Evolutionary conservation across 2,888 invertebrate species (phyloP).

Genomic region (Tortricodes alternella): DNA sequence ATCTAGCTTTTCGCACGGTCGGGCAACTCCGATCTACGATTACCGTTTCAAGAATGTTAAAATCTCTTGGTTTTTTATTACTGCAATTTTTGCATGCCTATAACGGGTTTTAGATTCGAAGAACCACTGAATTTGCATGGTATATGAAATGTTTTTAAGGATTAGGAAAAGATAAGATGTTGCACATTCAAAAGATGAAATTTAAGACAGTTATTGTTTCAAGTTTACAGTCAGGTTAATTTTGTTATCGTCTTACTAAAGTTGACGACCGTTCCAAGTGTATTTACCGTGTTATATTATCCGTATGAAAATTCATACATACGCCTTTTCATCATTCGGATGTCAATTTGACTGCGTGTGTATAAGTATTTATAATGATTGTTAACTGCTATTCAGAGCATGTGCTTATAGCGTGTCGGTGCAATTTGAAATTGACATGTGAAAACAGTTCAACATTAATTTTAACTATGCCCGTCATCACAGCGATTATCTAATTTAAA

Average conservation of each 20-base stretch:
- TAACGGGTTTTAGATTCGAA: constrained; percentile 16
- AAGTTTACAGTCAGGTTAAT: too few species aligned
- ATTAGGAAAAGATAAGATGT: background rate
- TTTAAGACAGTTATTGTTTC: background rate
- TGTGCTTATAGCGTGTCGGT: constrained; percentile 1
- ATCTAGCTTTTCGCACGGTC: constrained; percentile 67
- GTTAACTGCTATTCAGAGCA: constrained; percentile 1
- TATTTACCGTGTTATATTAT: too few species aligned
- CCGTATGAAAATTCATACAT: too few species aligned
- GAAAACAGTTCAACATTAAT: too few species aligned
- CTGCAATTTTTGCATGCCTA: constrained; percentile 14
- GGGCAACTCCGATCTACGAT: constrained; percentile 48
- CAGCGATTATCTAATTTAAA: too few species aligned
- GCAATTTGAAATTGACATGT: constrained; percentile 9
- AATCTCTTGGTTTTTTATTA: constrained; percentile 32
- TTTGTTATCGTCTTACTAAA: too few species aligned
- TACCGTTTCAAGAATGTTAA: constrained; percentile 45
- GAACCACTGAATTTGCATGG: background rate
- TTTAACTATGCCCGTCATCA: too few species aligned
- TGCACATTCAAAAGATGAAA: background rate
- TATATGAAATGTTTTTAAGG: background rate
- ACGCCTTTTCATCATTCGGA: constrained; percentile 2
- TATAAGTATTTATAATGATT: constrained; percentile 8
- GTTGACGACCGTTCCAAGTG: background rate
- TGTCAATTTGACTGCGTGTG: constrained; percentile 4